Evolutionary conservation across 30 jellyfish, hydroid and myxozoan genomes (phyloP).

Genomic region (Chrysaora quinquecirrha): DNA sequence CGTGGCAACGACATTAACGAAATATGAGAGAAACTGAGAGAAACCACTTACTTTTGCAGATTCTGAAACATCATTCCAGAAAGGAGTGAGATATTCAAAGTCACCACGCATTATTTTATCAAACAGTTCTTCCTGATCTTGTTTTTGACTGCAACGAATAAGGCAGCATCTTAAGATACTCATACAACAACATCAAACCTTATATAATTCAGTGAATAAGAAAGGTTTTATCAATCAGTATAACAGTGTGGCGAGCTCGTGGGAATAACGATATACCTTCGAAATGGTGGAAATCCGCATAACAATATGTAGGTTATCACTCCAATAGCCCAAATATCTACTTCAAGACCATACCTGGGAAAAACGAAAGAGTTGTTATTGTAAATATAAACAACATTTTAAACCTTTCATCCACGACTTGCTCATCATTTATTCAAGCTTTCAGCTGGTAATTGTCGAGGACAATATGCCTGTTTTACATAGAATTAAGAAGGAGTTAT

Average conservation of each 20-base stretch:
- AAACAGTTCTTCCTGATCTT: conserved; percentile 94
- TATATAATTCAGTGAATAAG: not conserved
- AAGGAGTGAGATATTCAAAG: conserved; percentile 85
- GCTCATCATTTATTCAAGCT: no score
- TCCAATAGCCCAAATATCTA: conserved; percentile 97
- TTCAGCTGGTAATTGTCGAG: no score
- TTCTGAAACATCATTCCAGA: conserved; percentile 92
- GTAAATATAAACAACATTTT: no score
- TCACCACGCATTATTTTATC: conserved; percentile 93
- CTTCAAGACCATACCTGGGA: conserved; percentile 87
- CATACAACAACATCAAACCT: not conserved
- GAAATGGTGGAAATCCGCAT: conserved; percentile 97
- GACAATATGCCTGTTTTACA: no score
- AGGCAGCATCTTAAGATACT: not conserved
- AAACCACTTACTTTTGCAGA: conserved; percentile 76
- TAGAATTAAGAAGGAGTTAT: no score
- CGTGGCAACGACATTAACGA: no score
- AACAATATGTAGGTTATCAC: conserved; percentile 82
- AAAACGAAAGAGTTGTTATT: no score
- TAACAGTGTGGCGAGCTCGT: no score
- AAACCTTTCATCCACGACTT: no score
- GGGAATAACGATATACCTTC: conserved; percentile 96
- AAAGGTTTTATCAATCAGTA: no score
- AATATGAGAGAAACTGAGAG: no score
- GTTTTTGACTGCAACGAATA: conserved; percentile 70